These are phyloP conservation scores for Physella acuta DNA, from an alignment of 1,140 invertebrate species.

Conservation along the genomic window DNA sequence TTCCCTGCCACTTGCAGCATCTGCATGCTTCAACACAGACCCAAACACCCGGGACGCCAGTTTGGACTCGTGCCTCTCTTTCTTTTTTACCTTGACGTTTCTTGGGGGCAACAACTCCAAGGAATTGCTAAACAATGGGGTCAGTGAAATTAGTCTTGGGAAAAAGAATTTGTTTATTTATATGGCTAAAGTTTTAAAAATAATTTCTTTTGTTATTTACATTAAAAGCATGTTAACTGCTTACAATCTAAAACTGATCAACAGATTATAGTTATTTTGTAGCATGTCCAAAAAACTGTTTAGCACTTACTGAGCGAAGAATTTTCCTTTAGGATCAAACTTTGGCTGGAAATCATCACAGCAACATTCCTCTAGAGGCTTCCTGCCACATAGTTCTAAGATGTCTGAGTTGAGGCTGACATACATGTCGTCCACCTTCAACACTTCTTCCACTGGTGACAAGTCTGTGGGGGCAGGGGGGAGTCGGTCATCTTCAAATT, in stretches of 20 bases:
- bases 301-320: constrained; percentile 20
- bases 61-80: constrained; percentile 5
- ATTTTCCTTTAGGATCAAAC: constrained; percentile 9
- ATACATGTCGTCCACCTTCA: constrained; percentile 3
- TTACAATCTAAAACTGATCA: background rate
- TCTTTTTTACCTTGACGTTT: constrained; percentile 9
- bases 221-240: too few species aligned
- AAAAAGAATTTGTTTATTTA: too few species aligned
- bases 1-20: background rate
- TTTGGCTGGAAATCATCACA: constrained; percentile 22
- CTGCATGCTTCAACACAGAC: constrained; percentile 2
- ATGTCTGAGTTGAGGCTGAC: constrained; percentile 7
- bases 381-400: constrained; percentile 1
- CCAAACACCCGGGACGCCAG: constrained; percentile 2
- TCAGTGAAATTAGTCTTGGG: too few species aligned
- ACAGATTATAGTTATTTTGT: background rate
- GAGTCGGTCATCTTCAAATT: background rate
- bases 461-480: constrained; percentile 13
- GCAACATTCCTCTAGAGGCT: constrained; percentile 11
- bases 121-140: constrained; percentile 9
- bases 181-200: too few species aligned
- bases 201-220: too few species aligned
- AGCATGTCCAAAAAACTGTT: too few species aligned
- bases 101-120: background rate
- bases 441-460: background rate